Evolutionary conservation across 2,113 vertebrate species (phyloP).

Genomic region (Forbesichthys papilliferus): DNA sequence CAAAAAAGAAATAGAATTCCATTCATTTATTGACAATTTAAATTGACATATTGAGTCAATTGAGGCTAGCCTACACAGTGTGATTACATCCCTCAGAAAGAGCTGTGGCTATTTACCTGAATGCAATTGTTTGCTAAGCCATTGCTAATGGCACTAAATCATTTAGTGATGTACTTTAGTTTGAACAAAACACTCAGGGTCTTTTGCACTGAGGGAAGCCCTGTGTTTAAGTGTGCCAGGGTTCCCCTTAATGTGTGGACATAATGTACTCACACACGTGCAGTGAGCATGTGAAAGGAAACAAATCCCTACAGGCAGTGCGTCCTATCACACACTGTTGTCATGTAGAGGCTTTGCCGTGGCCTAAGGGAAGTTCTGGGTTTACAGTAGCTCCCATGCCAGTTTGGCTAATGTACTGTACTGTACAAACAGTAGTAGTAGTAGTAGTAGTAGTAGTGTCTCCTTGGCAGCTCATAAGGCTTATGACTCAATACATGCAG

Average conservation of each 20-base stretch:
- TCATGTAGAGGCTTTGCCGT: constrained; percentile 24
- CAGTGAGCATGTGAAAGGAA: constrained; percentile 8
- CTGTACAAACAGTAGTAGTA: not conserved
- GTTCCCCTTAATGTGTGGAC: constrained; percentile 41
- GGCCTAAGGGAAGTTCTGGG: not conserved
- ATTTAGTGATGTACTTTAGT: constrained; percentile 57
- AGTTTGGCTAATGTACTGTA: not conserved
- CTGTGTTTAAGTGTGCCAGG: constrained; percentile 40
- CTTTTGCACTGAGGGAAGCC: constrained; percentile 42
- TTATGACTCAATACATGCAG: not conserved
- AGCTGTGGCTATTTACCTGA: too few relatives aligned
- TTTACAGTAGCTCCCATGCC: constrained; percentile 19
- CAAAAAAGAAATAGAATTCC: too few relatives aligned
- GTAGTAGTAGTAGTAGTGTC: not conserved
- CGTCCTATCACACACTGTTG: constrained; percentile 28
- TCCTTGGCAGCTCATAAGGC: constrained; percentile 16
- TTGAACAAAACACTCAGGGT: constrained; percentile 58
- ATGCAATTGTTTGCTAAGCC: too few relatives aligned
- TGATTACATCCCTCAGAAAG: too few relatives aligned
- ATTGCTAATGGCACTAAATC: constrained; percentile 60
- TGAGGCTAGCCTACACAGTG: too few relatives aligned
- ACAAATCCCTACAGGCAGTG: constrained; percentile 24
- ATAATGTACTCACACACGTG: not conserved
- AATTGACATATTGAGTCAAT: too few relatives aligned
- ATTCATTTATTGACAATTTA: too few relatives aligned